phyloP scores from a whole-genome alignment of 2,113 vertebrate genomes.

The Silurus meridionalis region DNA sequence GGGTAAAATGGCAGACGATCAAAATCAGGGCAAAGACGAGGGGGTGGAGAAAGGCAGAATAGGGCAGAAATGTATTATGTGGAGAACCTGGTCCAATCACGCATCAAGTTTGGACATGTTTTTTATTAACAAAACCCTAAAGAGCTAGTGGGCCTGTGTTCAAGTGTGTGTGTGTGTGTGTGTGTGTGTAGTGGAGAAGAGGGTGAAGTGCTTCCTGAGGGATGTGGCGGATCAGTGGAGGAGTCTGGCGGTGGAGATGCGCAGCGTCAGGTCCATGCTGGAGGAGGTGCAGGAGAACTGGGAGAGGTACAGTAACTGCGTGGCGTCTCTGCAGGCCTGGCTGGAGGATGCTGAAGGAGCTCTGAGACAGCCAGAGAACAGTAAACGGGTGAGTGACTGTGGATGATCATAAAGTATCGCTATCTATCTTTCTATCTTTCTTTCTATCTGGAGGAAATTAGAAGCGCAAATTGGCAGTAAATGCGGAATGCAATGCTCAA shows the following conservation, averaged over 20 bases:
- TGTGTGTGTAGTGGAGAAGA: slow-evolving; percentile 82
- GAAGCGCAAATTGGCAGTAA: no score
- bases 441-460: no score
- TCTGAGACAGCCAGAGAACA: slow-evolving; percentile 85
- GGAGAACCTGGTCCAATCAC: neutral
- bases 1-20: neutral
- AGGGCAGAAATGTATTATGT: neutral
- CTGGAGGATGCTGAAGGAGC: slow-evolving; percentile 93
- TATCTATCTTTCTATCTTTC: no score
- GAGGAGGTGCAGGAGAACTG: slow-evolving; percentile 95
- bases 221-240: slow-evolving; percentile 92
- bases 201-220: slow-evolving; percentile 86
- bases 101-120: neutral
- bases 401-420: no score
- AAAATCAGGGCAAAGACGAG: neutral
- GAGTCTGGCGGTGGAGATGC: slow-evolving; percentile 90
- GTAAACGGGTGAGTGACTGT: slow-evolving; percentile 81
- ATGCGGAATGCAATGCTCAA: no score
- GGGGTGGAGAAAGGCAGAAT: neutral
- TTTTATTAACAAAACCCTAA: neutral
- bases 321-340: slow-evolving; percentile 90
- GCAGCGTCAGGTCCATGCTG: slow-evolving; percentile 96
- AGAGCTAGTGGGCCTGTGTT: neutral
- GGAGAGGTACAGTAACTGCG: slow-evolving; percentile 88
- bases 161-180: neutral